Conservation (phyloP, 2,797 vertebrate species). For the Coregonus ussuriensis region DNA sequence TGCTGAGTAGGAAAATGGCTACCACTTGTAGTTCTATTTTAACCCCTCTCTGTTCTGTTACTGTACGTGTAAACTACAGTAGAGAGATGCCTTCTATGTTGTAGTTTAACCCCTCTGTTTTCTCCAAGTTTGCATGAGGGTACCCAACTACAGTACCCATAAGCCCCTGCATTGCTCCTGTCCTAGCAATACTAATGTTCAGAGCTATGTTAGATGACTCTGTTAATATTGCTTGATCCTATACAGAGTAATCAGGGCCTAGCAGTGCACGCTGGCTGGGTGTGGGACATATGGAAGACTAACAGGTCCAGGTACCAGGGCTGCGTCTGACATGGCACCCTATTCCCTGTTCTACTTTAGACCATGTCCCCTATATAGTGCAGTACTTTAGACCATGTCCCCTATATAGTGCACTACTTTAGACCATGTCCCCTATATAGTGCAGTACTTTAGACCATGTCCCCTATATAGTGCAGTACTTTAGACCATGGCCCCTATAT, state of each 20-base stretch:
- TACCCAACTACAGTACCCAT: slow-evolving; percentile 68
- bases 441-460: too few relatives aligned
- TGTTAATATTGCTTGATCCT: slow-evolving; percentile 57
- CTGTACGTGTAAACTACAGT: slow-evolving; percentile 38
- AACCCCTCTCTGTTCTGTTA: slow-evolving; percentile 64
- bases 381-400: too few relatives aligned
- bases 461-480: too few relatives aligned
- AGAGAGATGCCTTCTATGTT: slow-evolving; percentile 72
- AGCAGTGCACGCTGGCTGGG: slow-evolving; percentile 52
- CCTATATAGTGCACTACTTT: too few relatives aligned
- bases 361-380: too few relatives aligned
- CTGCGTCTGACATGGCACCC: neutral
- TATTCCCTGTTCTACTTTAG: neutral
- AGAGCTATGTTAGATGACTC: neutral
- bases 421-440: too few relatives aligned
- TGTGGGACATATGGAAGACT: slow-evolving; percentile 64
- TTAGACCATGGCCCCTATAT: too few relatives aligned
- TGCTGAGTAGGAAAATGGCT: slow-evolving; percentile 60
- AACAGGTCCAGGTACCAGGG: slow-evolving; percentile 54
- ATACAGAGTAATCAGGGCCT: slow-evolving; percentile 78
- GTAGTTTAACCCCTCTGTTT: slow-evolving; percentile 78
- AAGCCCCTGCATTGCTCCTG: slow-evolving; percentile 80
- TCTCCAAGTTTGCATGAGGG: slow-evolving; percentile 81
- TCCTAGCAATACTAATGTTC: slow-evolving; percentile 84
- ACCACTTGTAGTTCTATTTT: slow-evolving; percentile 15